Evolutionary conservation across 1,140 invertebrate genomes (phyloP).

Genomic region (Bicyclus anynana): DNA sequence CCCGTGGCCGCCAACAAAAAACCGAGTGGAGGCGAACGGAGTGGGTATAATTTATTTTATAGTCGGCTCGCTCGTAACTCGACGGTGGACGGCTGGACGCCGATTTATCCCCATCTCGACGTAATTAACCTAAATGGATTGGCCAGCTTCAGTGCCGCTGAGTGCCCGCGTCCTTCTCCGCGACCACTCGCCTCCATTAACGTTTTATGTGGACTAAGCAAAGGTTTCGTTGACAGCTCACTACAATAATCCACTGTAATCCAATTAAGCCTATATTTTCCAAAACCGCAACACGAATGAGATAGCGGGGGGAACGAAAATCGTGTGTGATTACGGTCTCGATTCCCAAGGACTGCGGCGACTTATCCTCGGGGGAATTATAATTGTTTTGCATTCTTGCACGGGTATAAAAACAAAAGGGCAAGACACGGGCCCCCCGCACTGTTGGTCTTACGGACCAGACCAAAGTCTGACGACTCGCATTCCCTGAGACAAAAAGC

Average conservation of each 20-base stretch:
- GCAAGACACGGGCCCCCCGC: constrained; percentile 58
- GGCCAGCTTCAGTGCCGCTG: constrained; percentile 58
- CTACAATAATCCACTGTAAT: constrained; percentile 35
- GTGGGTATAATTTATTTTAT: constrained; percentile 78
- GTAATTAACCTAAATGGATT: constrained; percentile 77
- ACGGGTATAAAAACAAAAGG: constrained; percentile 74
- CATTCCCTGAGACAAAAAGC: constrained; percentile 71
- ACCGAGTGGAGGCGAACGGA: constrained; percentile 72
- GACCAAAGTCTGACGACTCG: constrained; percentile 71
- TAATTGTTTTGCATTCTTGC: constrained; percentile 77
- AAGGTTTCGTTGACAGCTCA: constrained; percentile 5
- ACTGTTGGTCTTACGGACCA: constrained; percentile 53
- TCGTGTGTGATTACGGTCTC: constrained; percentile 55
- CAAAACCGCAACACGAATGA: constrained; percentile 59
- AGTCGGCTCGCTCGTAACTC: constrained; percentile 74
- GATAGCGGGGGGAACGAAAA: constrained; percentile 54
- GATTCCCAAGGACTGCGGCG: constrained; percentile 52
- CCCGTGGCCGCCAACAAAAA: constrained; percentile 69
- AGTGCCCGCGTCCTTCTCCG: constrained; percentile 33
- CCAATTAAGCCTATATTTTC: constrained; percentile 57
- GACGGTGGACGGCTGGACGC: constrained; percentile 73
- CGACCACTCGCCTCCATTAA: constrained; percentile 36
- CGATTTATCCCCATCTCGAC: constrained; percentile 74
- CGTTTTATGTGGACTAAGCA: constrained; percentile 24
- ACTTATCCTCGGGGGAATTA: constrained; percentile 71